Evolutionary conservation across 2,888 invertebrate species (phyloP).

Genomic region (Dysmachus trigonus): DNA sequence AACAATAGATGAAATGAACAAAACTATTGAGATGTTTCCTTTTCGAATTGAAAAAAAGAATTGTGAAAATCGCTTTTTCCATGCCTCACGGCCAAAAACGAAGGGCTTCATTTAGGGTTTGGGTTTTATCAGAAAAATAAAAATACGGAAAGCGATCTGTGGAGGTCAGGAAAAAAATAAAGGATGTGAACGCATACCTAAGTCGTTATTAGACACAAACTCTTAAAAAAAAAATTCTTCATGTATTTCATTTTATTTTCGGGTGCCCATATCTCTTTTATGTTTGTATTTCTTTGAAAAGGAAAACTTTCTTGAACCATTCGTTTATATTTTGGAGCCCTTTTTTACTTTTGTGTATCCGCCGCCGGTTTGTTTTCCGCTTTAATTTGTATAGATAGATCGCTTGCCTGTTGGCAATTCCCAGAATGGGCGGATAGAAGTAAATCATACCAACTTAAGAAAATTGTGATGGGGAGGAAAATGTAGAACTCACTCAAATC

Average conservation of each 20-base stretch:
- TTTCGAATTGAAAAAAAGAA: neutral
- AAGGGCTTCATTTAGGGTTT: neutral
- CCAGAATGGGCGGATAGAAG: neutral
- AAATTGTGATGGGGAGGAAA: neutral
- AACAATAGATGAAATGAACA: neutral
- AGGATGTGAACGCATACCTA: neutral
- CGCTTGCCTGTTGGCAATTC: neutral
- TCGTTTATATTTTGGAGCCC: neutral
- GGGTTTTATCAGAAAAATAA: neutral
- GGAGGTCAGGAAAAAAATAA: neutral
- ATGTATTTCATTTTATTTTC: neutral
- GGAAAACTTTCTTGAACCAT: neutral
- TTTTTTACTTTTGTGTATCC: neutral
- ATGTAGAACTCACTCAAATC: neutral
- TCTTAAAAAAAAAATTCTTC: neutral
- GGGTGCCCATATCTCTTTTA: neutral
- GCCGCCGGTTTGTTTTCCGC: neutral
- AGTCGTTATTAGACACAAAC: neutral
- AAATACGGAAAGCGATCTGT: neutral
- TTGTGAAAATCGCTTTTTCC: neutral
- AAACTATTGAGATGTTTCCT: neutral
- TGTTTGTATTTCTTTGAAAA: neutral
- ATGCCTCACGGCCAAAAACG: neutral
- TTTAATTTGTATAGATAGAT: neutral
- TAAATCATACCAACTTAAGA: neutral